Conservation (phyloP, 2,888 invertebrate genomes). For the Cataglyphis albicans region DNA sequence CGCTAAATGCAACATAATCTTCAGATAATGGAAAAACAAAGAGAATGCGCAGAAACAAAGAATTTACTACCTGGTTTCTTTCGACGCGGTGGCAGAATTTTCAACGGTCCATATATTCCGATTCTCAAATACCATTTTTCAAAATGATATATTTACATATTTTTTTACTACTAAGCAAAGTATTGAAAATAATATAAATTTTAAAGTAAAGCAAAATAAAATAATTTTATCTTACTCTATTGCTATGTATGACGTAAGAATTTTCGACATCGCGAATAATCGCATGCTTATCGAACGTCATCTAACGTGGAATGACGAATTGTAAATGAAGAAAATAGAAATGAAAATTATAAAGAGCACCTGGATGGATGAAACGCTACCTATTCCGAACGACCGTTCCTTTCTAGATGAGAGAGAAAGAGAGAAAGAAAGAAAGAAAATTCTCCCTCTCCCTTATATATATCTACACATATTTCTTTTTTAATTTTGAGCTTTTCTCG, state of each 20-base stretch:
- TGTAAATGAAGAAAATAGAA: slow-evolving; percentile 38
- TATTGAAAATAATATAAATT: not conserved
- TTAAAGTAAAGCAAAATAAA: not conserved
- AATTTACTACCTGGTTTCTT: slow-evolving; percentile 23
- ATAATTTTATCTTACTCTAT: not conserved
- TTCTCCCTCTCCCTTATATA: slow-evolving; percentile 54
- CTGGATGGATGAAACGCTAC: slow-evolving; percentile 57
- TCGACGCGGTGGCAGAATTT: not conserved
- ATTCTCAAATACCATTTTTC: slow-evolving; percentile 21
- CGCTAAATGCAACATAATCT: slow-evolving; percentile 46
- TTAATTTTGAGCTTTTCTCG: slow-evolving; percentile 78
- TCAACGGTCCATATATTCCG: not conserved
- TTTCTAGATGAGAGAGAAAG: not conserved
- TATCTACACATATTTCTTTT: slow-evolving; percentile 73
- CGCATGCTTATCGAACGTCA: slow-evolving; percentile 10
- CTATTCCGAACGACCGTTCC: slow-evolving; percentile 61
- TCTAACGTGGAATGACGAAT: slow-evolving; percentile 32
- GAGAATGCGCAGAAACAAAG: slow-evolving; percentile 43
- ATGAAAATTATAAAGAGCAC: slow-evolving; percentile 62
- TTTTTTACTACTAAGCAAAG: not conserved
- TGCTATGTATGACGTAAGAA: not conserved
- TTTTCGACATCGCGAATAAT: slow-evolving; percentile 17
- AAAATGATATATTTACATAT: slow-evolving; percentile 55
- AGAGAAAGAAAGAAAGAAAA: not conserved
- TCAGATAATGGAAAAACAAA: slow-evolving; percentile 32